phyloP scores from a whole-genome alignment of 2,113 vertebrate species.

The Callorhinus ursinus region DNA sequence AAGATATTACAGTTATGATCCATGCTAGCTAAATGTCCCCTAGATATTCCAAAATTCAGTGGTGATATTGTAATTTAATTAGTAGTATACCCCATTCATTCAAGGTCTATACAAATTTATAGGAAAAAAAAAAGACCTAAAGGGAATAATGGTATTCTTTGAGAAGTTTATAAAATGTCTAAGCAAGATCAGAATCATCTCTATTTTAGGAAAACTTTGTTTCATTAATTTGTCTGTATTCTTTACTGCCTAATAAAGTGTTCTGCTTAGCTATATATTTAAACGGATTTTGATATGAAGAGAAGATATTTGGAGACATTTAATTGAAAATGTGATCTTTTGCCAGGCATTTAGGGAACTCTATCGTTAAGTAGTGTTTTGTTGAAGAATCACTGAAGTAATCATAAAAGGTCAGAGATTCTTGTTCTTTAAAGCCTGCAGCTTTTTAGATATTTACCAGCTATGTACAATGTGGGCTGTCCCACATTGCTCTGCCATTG shows the following conservation, averaged over 20 bases:
- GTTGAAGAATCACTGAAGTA: constrained; percentile 66
- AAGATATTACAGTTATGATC: background rate
- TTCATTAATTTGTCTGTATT: constrained; percentile 29
- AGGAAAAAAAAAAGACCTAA: background rate
- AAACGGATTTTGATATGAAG: constrained; percentile 75
- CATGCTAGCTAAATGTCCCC: background rate
- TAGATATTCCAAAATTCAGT: background rate
- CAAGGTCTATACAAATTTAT: background rate
- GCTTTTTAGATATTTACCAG: constrained; percentile 80
- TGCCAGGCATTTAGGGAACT: constrained; percentile 75
- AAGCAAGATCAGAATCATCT: background rate
- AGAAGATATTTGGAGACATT: constrained; percentile 52
- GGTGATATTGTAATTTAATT: background rate
- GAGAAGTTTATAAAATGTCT: background rate
- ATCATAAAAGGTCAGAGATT: constrained; percentile 83
- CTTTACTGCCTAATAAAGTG: constrained; percentile 5
- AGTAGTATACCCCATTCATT: background rate
- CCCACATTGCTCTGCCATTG: constrained; percentile 60
- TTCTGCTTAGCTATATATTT: constrained; percentile 37
- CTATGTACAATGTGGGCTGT: constrained; percentile 67
- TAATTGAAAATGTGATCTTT: constrained; percentile 71
- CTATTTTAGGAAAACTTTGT: background rate
- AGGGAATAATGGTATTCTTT: background rate
- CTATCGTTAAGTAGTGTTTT: constrained; percentile 69
- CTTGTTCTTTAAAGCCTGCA: constrained; percentile 80